Evolutionary conservation across 2,797 vertebrate species (phyloP).

Genomic region (Alca torda): DNA sequence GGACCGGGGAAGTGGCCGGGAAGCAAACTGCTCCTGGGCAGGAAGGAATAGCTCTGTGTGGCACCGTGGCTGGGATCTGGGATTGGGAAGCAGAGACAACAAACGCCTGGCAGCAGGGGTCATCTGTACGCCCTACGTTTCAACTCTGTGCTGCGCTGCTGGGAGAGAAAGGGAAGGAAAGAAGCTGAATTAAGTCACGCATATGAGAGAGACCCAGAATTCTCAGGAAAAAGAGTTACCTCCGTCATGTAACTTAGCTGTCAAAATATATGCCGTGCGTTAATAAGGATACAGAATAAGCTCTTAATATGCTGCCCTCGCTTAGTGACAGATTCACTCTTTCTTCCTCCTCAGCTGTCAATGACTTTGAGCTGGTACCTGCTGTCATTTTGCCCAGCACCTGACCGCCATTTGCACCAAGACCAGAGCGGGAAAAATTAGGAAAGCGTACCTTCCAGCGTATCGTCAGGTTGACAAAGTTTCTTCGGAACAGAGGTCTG

Average conservation of each 20-base stretch:
- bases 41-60: background rate
- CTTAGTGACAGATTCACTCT: background rate
- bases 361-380: background rate
- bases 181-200: background rate
- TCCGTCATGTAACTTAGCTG: background rate
- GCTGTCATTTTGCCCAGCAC: background rate
- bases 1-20: background rate
- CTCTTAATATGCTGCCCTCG: background rate
- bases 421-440: background rate
- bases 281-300: background rate
- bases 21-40: background rate
- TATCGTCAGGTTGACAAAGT: slow-evolving; percentile 87
- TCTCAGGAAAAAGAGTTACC: background rate
- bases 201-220: background rate
- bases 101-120: background rate
- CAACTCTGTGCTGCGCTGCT: background rate
- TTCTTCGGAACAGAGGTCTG: slow-evolving; percentile 90
- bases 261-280: no score
- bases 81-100: background rate
- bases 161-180: background rate
- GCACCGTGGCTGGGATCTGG: background rate
- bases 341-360: background rate
- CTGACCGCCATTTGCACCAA: background rate
- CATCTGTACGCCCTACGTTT: background rate
- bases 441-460: slow-evolving; percentile 81